Conservation (phyloP, 2,888 invertebrate species). For the Slavum lentiscoides region DNA sequence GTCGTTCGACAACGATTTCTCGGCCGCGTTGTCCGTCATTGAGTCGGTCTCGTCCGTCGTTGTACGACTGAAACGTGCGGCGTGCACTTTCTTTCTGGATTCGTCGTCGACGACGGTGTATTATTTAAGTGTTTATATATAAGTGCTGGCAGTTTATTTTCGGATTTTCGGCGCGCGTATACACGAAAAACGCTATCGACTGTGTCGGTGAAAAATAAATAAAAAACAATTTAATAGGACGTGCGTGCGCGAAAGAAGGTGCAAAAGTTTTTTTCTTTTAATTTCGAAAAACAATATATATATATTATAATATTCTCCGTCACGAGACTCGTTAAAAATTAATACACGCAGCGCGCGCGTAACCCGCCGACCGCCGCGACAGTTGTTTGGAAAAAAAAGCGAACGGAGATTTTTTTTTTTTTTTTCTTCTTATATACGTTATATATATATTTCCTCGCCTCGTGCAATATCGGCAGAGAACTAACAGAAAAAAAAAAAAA, state of each 20-base stretch:
- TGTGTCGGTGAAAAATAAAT: constrained; percentile 29
- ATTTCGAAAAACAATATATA: constrained; percentile 49
- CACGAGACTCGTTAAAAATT: constrained; percentile 51
- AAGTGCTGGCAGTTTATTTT: background rate
- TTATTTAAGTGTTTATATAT: background rate
- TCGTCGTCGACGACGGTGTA: background rate
- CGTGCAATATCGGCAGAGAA: constrained; percentile 21
- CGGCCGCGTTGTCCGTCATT: constrained; percentile 13
- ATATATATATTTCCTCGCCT: background rate
- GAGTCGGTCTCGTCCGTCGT: background rate
- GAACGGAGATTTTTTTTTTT: constrained; percentile 16
- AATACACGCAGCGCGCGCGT: constrained; percentile 20
- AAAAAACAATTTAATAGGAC: constrained; percentile 31
- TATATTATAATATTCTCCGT: constrained; percentile 10
- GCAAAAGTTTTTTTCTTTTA: constrained; percentile 43
- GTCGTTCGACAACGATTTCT: constrained; percentile 17
- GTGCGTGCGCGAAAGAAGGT: constrained; percentile 39
- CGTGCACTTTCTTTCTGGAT: background rate
- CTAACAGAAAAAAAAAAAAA: background rate
- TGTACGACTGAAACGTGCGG: constrained; percentile 2
- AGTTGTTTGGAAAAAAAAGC: constrained; percentile 14
- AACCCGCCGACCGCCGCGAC: background rate
- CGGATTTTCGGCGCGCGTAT: background rate
- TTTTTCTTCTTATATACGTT: background rate
- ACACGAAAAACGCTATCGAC: constrained; percentile 40